Evolutionary conservation across 2,888 invertebrate genomes (phyloP).

Genomic region (Physocephala rufipes): DNA sequence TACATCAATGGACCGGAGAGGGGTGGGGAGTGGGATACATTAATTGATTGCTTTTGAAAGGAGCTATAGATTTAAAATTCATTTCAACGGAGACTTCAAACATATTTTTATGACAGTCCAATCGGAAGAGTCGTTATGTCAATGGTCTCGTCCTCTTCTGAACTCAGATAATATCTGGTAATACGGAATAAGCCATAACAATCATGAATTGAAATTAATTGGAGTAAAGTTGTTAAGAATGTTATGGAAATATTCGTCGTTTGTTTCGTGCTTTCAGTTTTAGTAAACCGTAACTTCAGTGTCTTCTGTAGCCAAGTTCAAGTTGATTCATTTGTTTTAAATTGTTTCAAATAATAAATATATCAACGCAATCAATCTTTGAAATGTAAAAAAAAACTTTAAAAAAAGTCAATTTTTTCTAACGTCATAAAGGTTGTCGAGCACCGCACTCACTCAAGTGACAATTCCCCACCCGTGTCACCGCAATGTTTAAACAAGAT

Average conservation of each 20-base stretch:
- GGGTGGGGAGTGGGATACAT: not conserved
- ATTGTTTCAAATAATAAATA: not conserved
- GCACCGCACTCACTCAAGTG: slow-evolving; percentile 36
- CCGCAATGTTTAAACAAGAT: slow-evolving; percentile 44
- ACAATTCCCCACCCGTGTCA: slow-evolving; percentile 47
- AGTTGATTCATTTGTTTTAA: not conserved
- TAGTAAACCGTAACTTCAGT: too few species aligned
- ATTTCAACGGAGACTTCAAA: not conserved
- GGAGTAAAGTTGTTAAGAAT: too few species aligned
- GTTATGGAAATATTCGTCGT: too few species aligned
- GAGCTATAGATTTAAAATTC: too few species aligned
- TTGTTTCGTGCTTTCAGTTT: too few species aligned
- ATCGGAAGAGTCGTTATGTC: not conserved
- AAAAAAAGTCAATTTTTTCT: slow-evolving; percentile 28
- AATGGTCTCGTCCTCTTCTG: too few species aligned
- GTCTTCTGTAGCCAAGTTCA: too few species aligned
- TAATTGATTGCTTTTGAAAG: not conserved
- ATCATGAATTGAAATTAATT: too few species aligned
- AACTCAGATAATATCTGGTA: too few species aligned
- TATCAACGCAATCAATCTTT: slow-evolving; percentile 9
- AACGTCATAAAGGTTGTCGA: slow-evolving; percentile 1
- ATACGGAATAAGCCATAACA: too few species aligned
- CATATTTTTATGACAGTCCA: not conserved
- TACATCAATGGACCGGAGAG: not conserved
- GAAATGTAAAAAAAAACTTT: not conserved